Conservation (phyloP, 2,888 invertebrate genomes). For the Torymus tubicola region DNA sequence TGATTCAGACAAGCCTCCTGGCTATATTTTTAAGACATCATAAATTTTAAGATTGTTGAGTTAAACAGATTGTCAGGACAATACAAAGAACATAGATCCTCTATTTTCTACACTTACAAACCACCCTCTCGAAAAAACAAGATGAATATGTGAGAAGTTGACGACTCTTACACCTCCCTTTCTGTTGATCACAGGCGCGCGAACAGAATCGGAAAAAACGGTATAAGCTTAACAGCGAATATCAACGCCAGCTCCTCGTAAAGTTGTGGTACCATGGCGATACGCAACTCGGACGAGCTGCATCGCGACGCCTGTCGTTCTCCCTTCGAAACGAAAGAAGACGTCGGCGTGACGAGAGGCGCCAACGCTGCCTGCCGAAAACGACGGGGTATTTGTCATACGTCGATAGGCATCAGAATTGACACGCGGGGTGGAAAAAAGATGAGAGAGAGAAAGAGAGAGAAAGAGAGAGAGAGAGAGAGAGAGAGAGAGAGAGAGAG, state of each 20-base stretch:
- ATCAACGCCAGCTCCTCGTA: not conserved
- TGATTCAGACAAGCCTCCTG: no score
- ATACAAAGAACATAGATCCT: no score
- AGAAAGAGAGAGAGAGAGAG: not conserved
- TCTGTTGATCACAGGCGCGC: not conserved
- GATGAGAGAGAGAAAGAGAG: not conserved
- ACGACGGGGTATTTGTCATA: conserved; percentile 72
- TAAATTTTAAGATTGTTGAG: no score
- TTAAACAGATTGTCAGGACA: no score
- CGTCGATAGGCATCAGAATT: conserved; percentile 74
- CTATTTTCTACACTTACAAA: no score
- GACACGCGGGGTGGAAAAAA: conserved; percentile 66
- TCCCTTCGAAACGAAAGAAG: conserved; percentile 55
- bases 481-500: not conserved
- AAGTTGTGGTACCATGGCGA: conserved; percentile 38
- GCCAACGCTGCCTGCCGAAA: conserved; percentile 59
- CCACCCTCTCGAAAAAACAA: no score
- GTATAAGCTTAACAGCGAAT: conserved; percentile 12
- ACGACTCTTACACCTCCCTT: no score
- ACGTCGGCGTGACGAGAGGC: not conserved
- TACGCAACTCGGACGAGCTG: conserved; percentile 4
- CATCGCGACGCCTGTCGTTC: conserved; percentile 51
- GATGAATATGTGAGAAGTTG: no score
- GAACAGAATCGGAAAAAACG: not conserved
- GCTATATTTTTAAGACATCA: no score